A percentile compares a stretch with the other conserved stretches of the same genome.
These are phyloP conservation scores for Fregata magnificens DNA, from an alignment of 2,113 vertebrate species.

Conservation along the genomic window DNA sequence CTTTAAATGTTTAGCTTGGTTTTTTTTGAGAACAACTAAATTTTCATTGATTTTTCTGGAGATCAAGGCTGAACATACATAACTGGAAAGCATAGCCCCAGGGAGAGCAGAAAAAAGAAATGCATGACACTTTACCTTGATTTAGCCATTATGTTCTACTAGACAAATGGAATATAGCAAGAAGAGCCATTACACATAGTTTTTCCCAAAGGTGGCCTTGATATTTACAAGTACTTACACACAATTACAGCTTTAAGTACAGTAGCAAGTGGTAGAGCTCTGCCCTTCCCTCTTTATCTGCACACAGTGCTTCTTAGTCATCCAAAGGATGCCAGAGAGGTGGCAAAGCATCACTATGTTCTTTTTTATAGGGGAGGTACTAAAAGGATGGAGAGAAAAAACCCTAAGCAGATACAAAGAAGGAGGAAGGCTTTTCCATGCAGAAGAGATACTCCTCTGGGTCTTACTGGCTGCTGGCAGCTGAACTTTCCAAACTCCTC, in stretches of 20 bases:
- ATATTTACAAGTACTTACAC: constrained; percentile 17
- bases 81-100: constrained; percentile 7
- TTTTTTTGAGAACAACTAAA: constrained; percentile 14
- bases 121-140: constrained; percentile 11
- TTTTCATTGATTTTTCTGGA: constrained; percentile 58
- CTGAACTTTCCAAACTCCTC: not conserved
- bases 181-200: constrained; percentile 5
- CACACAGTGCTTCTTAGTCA: not conserved
- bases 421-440: not conserved
- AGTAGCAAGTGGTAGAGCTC: not conserved
- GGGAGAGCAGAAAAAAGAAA: constrained; percentile 16
- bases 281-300: not conserved
- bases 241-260: constrained; percentile 23
- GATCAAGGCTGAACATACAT: constrained; percentile 4
- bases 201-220: constrained; percentile 23
- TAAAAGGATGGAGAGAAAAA: not conserved
- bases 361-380: not conserved
- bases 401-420: not conserved
- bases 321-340: not conserved
- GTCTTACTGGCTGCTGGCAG: not conserved
- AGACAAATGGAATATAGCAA: not conserved
- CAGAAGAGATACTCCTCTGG: not conserved
- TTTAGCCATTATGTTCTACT: constrained; percentile 11
- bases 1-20: not conserved
- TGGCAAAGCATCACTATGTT: not conserved